Evolutionary conservation across 2,113 vertebrate genomes (phyloP).

Genomic region (Cavia porcellus): DNA sequence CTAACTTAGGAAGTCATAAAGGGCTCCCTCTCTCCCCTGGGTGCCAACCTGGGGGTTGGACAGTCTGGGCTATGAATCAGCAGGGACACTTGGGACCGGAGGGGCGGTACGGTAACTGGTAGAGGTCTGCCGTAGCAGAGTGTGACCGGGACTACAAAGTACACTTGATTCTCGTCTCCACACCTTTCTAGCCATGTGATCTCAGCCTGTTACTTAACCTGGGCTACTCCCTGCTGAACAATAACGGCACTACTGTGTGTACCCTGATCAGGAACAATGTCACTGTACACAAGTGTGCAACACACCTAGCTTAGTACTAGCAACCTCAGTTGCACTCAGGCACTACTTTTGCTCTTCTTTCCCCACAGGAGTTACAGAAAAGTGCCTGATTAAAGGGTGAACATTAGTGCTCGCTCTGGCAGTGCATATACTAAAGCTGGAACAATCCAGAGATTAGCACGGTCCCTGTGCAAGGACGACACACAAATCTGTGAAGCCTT

Average conservation of each 20-base stretch:
- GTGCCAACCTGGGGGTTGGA: background rate
- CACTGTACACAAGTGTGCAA: background rate
- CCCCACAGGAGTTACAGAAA: background rate
- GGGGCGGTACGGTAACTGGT: background rate
- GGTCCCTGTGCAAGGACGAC: background rate
- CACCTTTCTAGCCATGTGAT: background rate
- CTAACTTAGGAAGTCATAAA: background rate
- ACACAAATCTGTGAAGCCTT: background rate
- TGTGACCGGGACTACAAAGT: background rate
- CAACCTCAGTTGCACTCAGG: background rate
- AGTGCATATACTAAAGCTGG: background rate
- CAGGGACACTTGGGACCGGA: background rate
- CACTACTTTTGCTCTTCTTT: background rate
- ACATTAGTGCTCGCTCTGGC: background rate
- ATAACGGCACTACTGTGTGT: background rate
- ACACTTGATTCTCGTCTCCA: background rate
- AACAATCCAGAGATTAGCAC: background rate
- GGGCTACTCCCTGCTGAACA: background rate
- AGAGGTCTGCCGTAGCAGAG: background rate
- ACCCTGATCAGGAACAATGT: background rate
- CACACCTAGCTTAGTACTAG: background rate
- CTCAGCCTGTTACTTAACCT: background rate
- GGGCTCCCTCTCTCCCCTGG: background rate
- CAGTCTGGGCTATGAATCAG: background rate
- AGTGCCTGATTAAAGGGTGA: background rate